Evolutionary conservation across 1,140 invertebrate genomes (phyloP).

Genomic region (Drosophila malerkotliana): DNA sequence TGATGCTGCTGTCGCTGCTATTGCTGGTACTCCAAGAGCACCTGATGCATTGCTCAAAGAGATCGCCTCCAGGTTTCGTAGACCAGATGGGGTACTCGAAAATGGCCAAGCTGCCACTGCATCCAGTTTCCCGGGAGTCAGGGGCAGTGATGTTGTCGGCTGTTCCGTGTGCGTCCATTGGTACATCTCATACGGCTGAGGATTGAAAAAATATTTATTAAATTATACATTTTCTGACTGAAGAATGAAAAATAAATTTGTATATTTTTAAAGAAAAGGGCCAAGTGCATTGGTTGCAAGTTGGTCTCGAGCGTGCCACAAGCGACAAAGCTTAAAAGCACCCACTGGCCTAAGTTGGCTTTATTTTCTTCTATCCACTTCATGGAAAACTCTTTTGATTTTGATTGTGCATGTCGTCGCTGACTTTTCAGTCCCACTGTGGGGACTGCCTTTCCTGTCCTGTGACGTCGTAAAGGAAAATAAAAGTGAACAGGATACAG

Average conservation of each 20-base stretch:
- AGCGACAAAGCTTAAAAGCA: constrained; percentile 69
- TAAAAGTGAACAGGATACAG: too few species aligned
- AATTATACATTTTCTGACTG: not conserved
- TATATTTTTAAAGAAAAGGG: not conserved
- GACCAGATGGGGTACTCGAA: constrained; percentile 64
- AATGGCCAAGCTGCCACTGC: constrained; percentile 81
- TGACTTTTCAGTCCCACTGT: constrained; percentile 27
- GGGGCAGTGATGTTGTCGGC: constrained; percentile 87
- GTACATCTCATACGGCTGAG: constrained; percentile 94
- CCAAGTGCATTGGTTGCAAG: constrained; percentile 44
- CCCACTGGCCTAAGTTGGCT: constrained; percentile 18
- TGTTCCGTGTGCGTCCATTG: constrained; percentile 93
- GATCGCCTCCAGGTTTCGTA: constrained; percentile 12
- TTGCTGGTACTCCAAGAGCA: constrained; percentile 10
- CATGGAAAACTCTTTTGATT: constrained; percentile 53
- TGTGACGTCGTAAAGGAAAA: constrained; percentile 25
- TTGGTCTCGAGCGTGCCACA: constrained; percentile 53
- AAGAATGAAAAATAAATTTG: not conserved
- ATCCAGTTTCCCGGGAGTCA: constrained; percentile 89
- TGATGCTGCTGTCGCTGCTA: constrained; percentile 18
- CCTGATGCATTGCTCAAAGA: constrained; percentile 1
- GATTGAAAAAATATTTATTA: not conserved
- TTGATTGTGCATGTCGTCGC: constrained; percentile 46
- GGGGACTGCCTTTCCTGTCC: constrained; percentile 37
- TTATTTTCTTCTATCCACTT: not conserved